Percentiles rank a stretch among this genome's conserved stretches.
phyloP scores from a whole-genome alignment of 2,888 invertebrate species.

The Ochropacha duplaris region DNA sequence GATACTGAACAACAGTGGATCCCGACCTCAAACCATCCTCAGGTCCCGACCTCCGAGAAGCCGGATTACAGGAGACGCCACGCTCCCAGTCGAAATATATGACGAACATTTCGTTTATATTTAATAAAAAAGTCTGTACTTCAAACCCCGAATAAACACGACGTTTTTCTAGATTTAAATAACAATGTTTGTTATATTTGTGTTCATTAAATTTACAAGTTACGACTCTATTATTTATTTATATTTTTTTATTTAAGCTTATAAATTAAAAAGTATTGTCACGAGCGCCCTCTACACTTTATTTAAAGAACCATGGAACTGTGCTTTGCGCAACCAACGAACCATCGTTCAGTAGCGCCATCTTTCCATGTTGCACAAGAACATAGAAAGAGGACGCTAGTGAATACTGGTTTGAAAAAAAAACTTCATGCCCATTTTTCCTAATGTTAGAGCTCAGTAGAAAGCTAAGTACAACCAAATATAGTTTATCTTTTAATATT shows the following conservation, averaged over 20 bases:
- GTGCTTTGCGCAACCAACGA: not conserved
- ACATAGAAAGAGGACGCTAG: not conserved
- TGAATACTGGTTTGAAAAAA: not conserved
- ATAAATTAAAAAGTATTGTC: not conserved
- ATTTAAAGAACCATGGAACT: not conserved
- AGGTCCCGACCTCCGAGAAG: constrained; percentile 95
- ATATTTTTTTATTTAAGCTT: too few relatives aligned
- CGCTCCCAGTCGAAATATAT: constrained; percentile 89
- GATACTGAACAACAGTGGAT: constrained; percentile 67
- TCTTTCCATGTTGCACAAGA: not conserved
- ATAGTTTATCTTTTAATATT: constrained; percentile 26
- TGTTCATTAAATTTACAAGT: too few relatives aligned
- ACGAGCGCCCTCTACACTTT: not conserved
- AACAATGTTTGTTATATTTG: too few relatives aligned
- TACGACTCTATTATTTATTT: too few relatives aligned
- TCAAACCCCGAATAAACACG: constrained; percentile 27
- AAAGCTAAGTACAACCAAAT: not conserved
- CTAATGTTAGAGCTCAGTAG: not conserved
- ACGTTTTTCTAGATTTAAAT: too few relatives aligned
- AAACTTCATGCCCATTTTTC: not conserved
- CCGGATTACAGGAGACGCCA: constrained; percentile 99
- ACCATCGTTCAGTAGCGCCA: not conserved
- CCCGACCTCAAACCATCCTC: constrained; percentile 94
- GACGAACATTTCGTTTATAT: constrained; percentile 34
- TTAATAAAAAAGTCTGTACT: constrained; percentile 14